These are phyloP conservation scores for Leptosomus discolor DNA, from an alignment of 2,113 vertebrate genomes.

Conservation along the genomic window DNA sequence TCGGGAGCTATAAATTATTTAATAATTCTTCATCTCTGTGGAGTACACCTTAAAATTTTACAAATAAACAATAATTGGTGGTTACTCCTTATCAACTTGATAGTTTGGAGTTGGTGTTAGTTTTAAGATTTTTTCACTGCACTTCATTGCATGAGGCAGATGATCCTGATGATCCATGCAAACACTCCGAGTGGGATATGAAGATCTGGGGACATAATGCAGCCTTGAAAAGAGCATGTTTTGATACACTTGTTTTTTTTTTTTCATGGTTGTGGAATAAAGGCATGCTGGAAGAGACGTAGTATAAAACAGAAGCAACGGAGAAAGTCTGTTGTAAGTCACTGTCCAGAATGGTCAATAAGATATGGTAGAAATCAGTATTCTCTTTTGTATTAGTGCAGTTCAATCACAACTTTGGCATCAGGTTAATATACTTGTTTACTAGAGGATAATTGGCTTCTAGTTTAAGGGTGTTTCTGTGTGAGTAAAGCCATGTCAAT, in stretches of 20 bases:
- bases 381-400: background rate
- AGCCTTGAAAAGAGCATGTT: background rate
- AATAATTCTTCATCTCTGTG: background rate
- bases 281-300: background rate
- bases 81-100: background rate
- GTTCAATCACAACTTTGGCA: background rate
- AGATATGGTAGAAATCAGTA: background rate
- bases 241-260: background rate
- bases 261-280: background rate
- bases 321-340: background rate
- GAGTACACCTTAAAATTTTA: background rate
- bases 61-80: background rate
- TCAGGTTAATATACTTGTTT: background rate
- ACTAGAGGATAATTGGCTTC: background rate
- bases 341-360: background rate
- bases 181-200: background rate
- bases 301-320: background rate
- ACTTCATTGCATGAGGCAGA: background rate
- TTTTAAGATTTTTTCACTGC: background rate
- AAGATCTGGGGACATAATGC: background rate
- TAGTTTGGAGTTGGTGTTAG: background rate
- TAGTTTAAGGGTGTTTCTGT: background rate
- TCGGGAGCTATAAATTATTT: background rate
- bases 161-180: background rate
- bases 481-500: background rate